phyloP scores from a whole-genome alignment of 2,113 vertebrate species.

The Sula dactylatra region DNA sequence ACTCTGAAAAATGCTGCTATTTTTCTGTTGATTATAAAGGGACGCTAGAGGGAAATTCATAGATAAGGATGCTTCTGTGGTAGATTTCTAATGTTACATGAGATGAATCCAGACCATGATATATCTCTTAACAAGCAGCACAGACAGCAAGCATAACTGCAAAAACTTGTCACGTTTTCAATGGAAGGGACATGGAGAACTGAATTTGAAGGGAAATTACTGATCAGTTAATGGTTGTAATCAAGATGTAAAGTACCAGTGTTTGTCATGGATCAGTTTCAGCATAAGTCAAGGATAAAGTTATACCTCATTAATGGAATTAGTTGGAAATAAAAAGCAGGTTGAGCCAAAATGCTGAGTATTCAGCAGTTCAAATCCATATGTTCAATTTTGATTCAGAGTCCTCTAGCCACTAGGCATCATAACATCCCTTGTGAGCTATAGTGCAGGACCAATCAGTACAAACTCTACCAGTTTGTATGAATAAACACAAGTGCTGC shows the following conservation, averaged over 20 bases:
- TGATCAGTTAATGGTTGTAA: not conserved
- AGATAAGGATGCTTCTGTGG: not conserved
- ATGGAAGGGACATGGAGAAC: not conserved
- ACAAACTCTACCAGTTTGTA: not conserved
- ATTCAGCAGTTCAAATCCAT: not conserved
- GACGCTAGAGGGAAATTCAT: not conserved
- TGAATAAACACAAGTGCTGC: not conserved
- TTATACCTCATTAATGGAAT: not conserved
- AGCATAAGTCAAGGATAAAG: not conserved
- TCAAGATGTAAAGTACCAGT: not conserved
- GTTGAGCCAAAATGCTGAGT: not conserved
- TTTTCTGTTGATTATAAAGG: not conserved
- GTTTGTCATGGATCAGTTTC: not conserved
- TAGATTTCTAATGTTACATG: not conserved
- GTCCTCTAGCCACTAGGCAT: not conserved
- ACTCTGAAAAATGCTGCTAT: not conserved
- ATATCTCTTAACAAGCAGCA: not conserved
- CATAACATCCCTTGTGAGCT: not conserved
- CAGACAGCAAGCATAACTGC: not conserved
- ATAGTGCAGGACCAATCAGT: not conserved
- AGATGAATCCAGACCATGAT: not conserved
- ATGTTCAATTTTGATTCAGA: not conserved
- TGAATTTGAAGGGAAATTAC: not conserved
- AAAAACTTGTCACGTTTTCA: not conserved
- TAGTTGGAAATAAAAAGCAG: not conserved